Evolutionary conservation across 2,888 invertebrate genomes (phyloP), one percentile per base, ranked within the genome.

Genomic region (Aleiodes alternator): DNA sequence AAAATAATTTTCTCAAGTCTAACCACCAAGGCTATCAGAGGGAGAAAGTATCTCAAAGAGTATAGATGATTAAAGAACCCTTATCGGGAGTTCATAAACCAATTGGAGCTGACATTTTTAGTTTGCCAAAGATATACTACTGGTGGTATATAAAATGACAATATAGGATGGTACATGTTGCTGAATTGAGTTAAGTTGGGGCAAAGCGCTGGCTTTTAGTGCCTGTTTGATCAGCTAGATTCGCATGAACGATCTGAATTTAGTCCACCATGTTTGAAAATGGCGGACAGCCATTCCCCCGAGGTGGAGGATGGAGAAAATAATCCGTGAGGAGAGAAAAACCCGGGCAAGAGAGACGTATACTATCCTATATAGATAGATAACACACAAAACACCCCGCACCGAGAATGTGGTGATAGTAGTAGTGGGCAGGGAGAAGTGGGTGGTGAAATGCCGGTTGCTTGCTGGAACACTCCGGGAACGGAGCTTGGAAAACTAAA

Each of bases 161-260:
- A 76, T 72, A 68, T 77, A 78, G 23, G 23, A 23, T 23, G 23
- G 70, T 50, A 71, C 75, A 69, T 53, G 12, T 61, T 14, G 69
- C 73, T 77, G 78, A 80, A 88, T 88, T 83, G 88, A 88, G 88
- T 89, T 89, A 88, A 86, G 85, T 86, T 87, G 84, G 85, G 84
- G 86, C 86, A 87, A 87, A 88, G 88, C 69, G 50, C 87, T 80
- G 81, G 87, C 88, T 88, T 87, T 88, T 88, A 88, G 86, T 86
- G 84, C 84, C 86, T 87, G 89, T 89, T 89, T 89, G 89, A 89
- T 89, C 89, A 87, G 86, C 84, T 87, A 88, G 89, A 89, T 89
- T 88, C 89, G 87, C 88, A 87, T 85, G 86, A 88, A 87, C 87
- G 88, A 85, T 82, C 84, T 83, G 83, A 77, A 80, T 79, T 80